A percentile compares a stretch with the other conserved stretches of the same genome.
phyloP scores from a whole-genome alignment of 2,888 invertebrate genomes.

The Spodoptera littoralis region DNA sequence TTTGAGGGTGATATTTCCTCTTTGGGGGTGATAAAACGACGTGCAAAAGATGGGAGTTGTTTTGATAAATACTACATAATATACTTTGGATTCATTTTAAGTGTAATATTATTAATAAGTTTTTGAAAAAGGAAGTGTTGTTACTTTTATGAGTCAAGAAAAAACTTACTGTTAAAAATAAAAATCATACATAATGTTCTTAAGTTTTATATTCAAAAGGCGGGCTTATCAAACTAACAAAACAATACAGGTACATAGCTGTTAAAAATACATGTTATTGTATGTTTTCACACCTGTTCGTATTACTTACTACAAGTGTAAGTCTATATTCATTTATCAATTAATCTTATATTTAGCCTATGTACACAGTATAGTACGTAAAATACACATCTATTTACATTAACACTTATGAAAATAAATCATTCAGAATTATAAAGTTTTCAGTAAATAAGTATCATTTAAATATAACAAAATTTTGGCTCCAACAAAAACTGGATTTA shows the following conservation, averaged over 20 bases:
- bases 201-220: slow-evolving; percentile 58
- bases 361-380: slow-evolving; percentile 51
- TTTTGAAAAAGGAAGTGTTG: no score
- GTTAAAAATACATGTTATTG: slow-evolving; percentile 44
- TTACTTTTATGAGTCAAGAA: no score
- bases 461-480: slow-evolving; percentile 17
- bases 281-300: slow-evolving; percentile 26
- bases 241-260: slow-evolving; percentile 40
- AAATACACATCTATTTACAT: slow-evolving; percentile 59
- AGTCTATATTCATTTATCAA: slow-evolving; percentile 36
- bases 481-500: slow-evolving; percentile 8
- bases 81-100: no score
- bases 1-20: no score
- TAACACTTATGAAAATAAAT: slow-evolving; percentile 27
- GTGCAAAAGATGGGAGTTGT: no score
- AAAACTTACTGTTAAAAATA: slow-evolving; percentile 17
- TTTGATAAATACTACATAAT: no score
- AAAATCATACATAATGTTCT: slow-evolving; percentile 34
- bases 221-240: slow-evolving; percentile 58
- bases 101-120: no score
- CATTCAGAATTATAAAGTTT: slow-evolving; percentile 25
- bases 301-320: slow-evolving; percentile 21
- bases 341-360: slow-evolving; percentile 39
- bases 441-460: slow-evolving; percentile 11
- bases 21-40: no score